Evolutionary conservation across 2,113 vertebrate genomes (phyloP), one percentile per base, ranked within the genome.

Genomic region (Cygnus atratus): DNA sequence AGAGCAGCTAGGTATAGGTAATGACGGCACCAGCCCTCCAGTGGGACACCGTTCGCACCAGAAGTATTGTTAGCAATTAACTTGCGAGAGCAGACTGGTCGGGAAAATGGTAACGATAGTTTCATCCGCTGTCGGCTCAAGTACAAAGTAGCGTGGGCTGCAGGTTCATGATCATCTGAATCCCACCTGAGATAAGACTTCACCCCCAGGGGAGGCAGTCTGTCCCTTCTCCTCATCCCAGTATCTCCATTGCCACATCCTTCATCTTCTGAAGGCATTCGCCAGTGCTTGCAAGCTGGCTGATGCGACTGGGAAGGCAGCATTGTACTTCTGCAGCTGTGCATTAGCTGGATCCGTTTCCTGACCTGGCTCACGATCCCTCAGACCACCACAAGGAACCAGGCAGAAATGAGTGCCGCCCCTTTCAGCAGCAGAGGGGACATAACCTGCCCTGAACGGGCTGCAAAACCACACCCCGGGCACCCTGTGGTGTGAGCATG

Each of bases 371-470:
- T 68, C 43, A 28, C 44, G 19, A 44, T 29, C 10, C 15, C 58
- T 43, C 1, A 0, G 7, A 71, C 0, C 2, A 7, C 62, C 26
- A 12, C 50, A 21, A 87, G 8, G 5, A 8, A 55, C 1, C 1
- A 25, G 28, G 22, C 33, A 74, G 70, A 39, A 63, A 59, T 18
- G 20, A 16, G 3, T 3, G 17, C 28, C 58, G 19, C 9, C 31
- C 48, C 46, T 55, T 39, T 20, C 46, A 67, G 35, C 39, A 48
- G 37, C 61, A 63, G 25, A 3, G 7, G 16, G 7, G 19, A 52
- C 26, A 29, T 19, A 7, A 28, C 3, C 14, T 31, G 48, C 73
- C 0, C 3, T 6, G 26, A 84, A 31, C 11, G 9, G 25, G 31
- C 16, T 61, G 33, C 18, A 14, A 61, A 74, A 57, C 9, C 6